Percentiles rank a stretch among this genome's conserved stretches.
These are phyloP conservation scores for Pedetes capensis DNA, from an alignment of 2,113 vertebrate species.

Conservation along the genomic window DNA sequence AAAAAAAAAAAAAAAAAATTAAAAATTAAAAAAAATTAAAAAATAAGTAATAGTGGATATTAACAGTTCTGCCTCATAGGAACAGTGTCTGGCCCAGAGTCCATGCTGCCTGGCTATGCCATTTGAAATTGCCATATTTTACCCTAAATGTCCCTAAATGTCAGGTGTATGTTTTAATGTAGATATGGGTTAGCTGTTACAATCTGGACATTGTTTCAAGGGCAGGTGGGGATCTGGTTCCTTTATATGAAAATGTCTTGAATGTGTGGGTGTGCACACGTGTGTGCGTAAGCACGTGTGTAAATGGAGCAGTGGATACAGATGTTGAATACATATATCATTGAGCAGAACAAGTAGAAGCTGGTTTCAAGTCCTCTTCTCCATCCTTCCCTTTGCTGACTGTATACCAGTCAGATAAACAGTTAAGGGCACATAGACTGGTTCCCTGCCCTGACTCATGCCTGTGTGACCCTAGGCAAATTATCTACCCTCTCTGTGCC, in stretches of 20 bases:
- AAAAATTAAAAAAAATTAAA: neutral
- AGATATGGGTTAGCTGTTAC: neutral
- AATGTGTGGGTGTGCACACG: neutral
- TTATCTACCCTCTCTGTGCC: too few species aligned
- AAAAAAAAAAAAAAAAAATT: neutral
- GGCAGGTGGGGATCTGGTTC: neutral
- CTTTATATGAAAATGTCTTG: neutral
- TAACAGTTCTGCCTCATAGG: neutral
- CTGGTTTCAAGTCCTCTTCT: neutral
- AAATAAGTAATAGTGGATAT: neutral
- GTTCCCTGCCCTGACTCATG: neutral
- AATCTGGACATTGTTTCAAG: neutral
- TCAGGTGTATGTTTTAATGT: neutral
- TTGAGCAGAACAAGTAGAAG: neutral
- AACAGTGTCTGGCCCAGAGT: neutral
- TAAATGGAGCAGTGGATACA: neutral
- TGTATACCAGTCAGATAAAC: neutral
- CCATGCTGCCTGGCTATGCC: neutral
- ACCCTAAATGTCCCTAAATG: neutral
- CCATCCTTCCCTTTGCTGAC: neutral
- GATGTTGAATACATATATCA: neutral
- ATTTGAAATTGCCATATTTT: neutral
- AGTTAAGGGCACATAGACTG: neutral
- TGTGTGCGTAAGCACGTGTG: neutral
- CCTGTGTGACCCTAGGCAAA: neutral